phyloP scores from a whole-genome alignment of 2,797 vertebrate genomes.

The Alosa sapidissima region DNA sequence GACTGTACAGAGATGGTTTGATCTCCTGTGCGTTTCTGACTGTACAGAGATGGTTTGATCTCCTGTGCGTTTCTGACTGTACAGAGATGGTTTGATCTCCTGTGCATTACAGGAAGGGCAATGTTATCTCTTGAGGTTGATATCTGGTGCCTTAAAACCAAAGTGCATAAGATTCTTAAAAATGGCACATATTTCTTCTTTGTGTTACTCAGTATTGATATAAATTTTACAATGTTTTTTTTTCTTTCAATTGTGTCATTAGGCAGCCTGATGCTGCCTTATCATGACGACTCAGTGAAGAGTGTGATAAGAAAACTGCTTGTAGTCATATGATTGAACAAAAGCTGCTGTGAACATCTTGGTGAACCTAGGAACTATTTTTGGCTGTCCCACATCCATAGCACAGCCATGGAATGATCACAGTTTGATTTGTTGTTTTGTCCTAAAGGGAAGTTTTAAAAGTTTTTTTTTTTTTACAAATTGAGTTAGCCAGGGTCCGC shows the following conservation, averaged over 20 bases:
- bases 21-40: background rate
- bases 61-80: background rate
- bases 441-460: background rate
- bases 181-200: background rate
- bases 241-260: background rate
- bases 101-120: background rate
- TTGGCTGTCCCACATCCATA: background rate
- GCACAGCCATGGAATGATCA: background rate
- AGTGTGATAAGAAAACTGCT: background rate
- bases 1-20: background rate
- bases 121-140: background rate
- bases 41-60: background rate
- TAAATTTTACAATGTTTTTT: constrained; percentile 9
- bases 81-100: background rate
- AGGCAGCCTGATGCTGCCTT: background rate
- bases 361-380: background rate
- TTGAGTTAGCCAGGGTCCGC: background rate
- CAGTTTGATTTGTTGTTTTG: background rate
- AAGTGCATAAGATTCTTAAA: background rate
- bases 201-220: background rate
- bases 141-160: background rate
- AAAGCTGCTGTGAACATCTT: background rate
- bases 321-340: constrained; percentile 8
- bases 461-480: background rate
- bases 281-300: background rate